phyloP scores from a whole-genome alignment of 2,888 invertebrate species.

The Lepidochrysops patricia region DNA sequence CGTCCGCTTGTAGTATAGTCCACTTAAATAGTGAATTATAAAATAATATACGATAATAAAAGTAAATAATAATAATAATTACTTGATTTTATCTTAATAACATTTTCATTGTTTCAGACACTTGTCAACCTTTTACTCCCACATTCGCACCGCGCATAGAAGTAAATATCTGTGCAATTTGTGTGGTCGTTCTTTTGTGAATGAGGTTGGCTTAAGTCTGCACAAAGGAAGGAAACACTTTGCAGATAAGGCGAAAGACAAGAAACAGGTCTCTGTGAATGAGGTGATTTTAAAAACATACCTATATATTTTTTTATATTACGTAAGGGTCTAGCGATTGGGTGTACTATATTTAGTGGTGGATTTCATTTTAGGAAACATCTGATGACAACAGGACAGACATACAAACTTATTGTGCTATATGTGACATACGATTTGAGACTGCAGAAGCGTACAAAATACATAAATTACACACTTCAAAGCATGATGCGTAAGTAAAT shows the following conservation, averaged over 20 bases:
- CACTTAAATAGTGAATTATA: no score
- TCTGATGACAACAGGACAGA: slow-evolving; percentile 46
- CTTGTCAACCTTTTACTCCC: slow-evolving; percentile 59
- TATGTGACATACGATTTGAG: slow-evolving; percentile 52
- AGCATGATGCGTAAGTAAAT: slow-evolving; percentile 36
- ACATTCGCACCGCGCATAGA: slow-evolving; percentile 49
- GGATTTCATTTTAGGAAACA: slow-evolving; percentile 39
- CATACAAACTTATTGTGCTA: slow-evolving; percentile 44
- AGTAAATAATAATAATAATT: no score
- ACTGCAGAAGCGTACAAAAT: slow-evolving; percentile 50
- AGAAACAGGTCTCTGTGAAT: no score
- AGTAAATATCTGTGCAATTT: slow-evolving; percentile 46
- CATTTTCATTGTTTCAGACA: slow-evolving; percentile 34
- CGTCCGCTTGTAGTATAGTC: no score
- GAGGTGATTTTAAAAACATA: no score
- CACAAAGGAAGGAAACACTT: slow-evolving; percentile 50
- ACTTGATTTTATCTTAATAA: no score
- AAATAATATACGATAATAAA: no score
- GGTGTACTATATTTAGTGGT: no score
- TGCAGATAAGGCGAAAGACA: no score
- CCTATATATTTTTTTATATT: no score
- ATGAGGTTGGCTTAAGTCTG: slow-evolving; percentile 41
- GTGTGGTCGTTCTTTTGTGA: slow-evolving; percentile 58
- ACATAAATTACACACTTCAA: slow-evolving; percentile 51
- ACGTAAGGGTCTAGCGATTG: no score